Evolutionary conservation across 1,140 invertebrate genomes (phyloP), one percentile per base, ranked within the genome.

Genomic region (Leptinotarsa undecemlineata): DNA sequence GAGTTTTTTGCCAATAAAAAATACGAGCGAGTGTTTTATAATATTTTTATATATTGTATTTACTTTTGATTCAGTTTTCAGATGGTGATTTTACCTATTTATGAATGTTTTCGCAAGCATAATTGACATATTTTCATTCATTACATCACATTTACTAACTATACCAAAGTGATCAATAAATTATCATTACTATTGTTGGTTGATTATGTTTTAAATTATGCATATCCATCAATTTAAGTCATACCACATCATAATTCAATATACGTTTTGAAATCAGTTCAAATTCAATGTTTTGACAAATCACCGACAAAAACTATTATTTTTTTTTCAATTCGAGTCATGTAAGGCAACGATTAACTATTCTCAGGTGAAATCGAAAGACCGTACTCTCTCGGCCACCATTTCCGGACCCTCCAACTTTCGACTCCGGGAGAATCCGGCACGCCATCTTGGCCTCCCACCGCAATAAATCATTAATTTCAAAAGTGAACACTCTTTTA

Each of bases 401-500:
- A 51, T 51, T 69, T 69, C 68, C 42, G 51, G 51, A 19, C 51
- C 51, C 51, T 61, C 69, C 69, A 21, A 47, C 21, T 48, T 21
- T 23, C 72, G 8, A 48, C 19, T 67, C 48, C 63, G n/a, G 63
- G 26, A n/a, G 63, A 21, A 67, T 62, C 64, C 42, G 26, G 48
- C 26, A 69, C 75, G 75, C 75, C 75, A 78, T 78, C 75, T 78
- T 78, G 70, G 72, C 66, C 77, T 77, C 51, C 69, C 69, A 60
- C 76, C 75, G 68, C 68, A 79, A 79, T 77, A 79, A 79, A 79
- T 79, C 78, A 79, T 79, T 79, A 79, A 79, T 79, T 79, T 79
- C 51, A 75, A 76, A 76, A 78, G 75, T 72, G 74, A 75, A 76
- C 69, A 76, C 72, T 76, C 70, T 76, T 79, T 57, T 57, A 72